phyloP scores from a whole-genome alignment of 2,888 invertebrate species.

The Desoria tigrina region DNA sequence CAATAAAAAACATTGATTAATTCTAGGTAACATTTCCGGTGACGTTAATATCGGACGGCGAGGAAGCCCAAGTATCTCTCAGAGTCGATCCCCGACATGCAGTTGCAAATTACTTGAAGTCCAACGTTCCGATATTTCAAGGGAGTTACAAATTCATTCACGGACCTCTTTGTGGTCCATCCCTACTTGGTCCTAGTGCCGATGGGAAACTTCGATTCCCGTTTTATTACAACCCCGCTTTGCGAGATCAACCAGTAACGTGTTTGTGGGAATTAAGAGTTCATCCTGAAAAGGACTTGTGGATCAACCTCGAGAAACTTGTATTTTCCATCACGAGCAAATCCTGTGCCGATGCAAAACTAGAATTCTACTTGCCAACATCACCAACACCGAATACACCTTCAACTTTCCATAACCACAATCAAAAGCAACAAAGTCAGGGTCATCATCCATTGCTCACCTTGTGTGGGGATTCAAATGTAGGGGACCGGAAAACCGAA shows the following conservation, averaged over 20 bases:
- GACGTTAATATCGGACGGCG: conserved; percentile 73
- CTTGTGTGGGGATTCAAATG: conserved; percentile 70
- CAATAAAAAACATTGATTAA: no score
- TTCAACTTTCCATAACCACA: conserved; percentile 39
- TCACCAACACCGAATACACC: no score
- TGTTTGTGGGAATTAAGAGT: conserved; percentile 62
- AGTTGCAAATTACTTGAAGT: conserved; percentile 84
- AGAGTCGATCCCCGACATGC: conserved; percentile 77
- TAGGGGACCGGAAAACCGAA: conserved; percentile 63
- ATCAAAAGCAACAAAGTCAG: conserved; percentile 27
- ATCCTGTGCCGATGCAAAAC: conserved; percentile 81
- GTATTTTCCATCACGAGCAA: conserved; percentile 69
- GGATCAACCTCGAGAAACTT: conserved; percentile 73
- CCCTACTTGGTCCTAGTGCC: conserved; percentile 73
- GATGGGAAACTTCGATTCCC: conserved; percentile 88
- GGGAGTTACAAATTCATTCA: conserved; percentile 83
- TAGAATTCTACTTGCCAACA: conserved; percentile 74
- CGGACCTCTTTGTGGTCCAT: conserved; percentile 77
- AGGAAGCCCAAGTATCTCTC: conserved; percentile 76
- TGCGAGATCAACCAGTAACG: conserved; percentile 50
- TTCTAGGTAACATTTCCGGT: conserved; percentile 52
- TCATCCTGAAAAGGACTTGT: conserved; percentile 79
- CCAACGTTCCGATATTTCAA: conserved; percentile 78
- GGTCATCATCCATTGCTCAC: conserved; percentile 61
- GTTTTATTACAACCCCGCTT: conserved; percentile 56